These are phyloP conservation scores for Vireo griseus DNA, from an alignment of 2,797 vertebrate species.

Conservation along the genomic window DNA sequence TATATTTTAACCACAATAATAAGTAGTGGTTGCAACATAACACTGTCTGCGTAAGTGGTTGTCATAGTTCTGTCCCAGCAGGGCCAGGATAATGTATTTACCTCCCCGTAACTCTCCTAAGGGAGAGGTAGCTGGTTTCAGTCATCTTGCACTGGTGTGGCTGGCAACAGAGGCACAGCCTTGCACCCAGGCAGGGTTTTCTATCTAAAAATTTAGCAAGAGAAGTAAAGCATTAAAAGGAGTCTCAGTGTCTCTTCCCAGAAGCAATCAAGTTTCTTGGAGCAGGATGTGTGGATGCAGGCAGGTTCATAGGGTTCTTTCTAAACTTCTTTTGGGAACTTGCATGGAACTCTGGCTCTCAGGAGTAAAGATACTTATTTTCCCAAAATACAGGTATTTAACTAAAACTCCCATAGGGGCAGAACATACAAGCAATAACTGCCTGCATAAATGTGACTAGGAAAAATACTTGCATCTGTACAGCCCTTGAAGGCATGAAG, in stretches of 20 bases:
- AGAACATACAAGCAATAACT: background rate
- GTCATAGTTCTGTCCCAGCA: background rate
- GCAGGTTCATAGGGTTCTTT: background rate
- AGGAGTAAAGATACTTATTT: background rate
- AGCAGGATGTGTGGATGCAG: background rate
- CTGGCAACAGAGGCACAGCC: background rate
- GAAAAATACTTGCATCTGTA: background rate
- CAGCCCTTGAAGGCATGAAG: background rate
- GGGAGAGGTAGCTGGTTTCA: background rate
- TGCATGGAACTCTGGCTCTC: fast-evolving
- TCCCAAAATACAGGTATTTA: background rate
- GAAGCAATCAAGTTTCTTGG: background rate
- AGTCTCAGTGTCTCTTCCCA: background rate
- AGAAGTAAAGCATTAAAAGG: background rate
- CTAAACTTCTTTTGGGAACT: background rate
- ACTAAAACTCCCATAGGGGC: background rate
- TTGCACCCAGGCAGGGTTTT: background rate
- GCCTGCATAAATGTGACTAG: background rate
- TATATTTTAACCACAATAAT: slow-evolving; percentile 26
- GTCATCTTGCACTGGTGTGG: background rate
- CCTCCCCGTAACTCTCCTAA: background rate
- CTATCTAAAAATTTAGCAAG: background rate
- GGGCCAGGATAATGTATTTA: background rate
- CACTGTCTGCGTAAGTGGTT: background rate
- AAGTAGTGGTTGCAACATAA: background rate